These are phyloP conservation scores for Teleiodes luculella DNA, from an alignment of 2,888 invertebrate genomes.

Conservation along the genomic window DNA sequence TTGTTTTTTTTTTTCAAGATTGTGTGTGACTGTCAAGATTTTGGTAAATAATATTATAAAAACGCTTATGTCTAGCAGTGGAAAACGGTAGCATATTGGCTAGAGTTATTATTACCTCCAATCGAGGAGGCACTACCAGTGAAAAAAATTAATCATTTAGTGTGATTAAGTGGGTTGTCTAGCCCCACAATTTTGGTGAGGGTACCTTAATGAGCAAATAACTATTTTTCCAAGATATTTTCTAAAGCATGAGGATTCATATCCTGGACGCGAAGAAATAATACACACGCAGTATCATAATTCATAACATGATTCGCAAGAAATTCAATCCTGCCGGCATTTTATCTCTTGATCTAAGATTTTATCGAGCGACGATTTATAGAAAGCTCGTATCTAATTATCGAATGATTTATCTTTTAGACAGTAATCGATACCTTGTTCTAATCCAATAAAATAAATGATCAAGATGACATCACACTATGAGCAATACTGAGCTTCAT, in stretches of 20 bases:
- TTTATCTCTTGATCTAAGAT: conserved; percentile 1
- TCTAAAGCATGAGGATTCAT: not conserved
- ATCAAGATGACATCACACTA: not conserved
- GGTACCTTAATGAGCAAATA: too few species aligned
- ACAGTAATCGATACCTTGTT: not conserved
- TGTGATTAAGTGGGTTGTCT: too few species aligned
- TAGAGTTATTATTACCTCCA: too few species aligned
- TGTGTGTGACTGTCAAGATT: too few species aligned
- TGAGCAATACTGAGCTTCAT: not conserved
- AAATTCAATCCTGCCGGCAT: not conserved
- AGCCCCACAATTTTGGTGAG: too few species aligned
- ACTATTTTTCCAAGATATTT: too few species aligned
- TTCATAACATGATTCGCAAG: not conserved
- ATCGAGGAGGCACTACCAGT: too few species aligned
- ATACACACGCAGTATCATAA: not conserved
- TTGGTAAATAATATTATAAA: too few species aligned
- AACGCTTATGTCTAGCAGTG: too few species aligned
- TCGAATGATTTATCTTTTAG: not conserved
- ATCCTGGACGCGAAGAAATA: not conserved
- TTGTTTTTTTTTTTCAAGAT: too few species aligned
- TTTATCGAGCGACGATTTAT: not conserved
- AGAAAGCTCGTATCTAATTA: conserved; percentile 5
- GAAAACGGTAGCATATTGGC: too few species aligned
- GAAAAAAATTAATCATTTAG: too few species aligned
- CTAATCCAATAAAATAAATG: not conserved